Conservation (phyloP, 1,140 invertebrate genomes). For the Caenorhabditis elegans region DNA sequence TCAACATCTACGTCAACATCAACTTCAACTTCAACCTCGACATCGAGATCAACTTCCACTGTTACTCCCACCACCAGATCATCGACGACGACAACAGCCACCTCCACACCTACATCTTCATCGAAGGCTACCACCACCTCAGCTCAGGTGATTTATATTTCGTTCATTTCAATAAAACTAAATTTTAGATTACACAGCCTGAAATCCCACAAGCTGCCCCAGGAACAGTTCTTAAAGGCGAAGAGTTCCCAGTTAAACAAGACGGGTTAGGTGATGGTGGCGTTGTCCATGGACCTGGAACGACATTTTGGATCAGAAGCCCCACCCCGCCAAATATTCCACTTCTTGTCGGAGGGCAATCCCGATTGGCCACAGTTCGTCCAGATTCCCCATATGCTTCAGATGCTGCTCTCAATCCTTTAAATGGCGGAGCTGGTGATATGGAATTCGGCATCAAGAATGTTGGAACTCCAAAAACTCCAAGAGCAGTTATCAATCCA, state of each 20-base stretch:
- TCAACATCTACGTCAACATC: neutral
- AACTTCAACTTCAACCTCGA: neutral
- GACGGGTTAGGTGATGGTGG: neutral
- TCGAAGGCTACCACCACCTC: neutral
- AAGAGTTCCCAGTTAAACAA: neutral
- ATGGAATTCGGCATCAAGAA: neutral
- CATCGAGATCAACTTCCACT: neutral
- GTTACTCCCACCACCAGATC: neutral
- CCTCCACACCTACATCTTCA: neutral
- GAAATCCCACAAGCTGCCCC: too few species aligned
- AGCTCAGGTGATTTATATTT: too few species aligned
- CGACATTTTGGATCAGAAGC: slow-evolving; percentile 10
- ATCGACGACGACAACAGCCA: slow-evolving; percentile 71
- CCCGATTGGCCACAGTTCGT: neutral
- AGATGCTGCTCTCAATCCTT: neutral
- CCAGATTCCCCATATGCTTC: neutral
- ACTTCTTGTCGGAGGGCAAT: too few species aligned
- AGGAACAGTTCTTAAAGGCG: neutral
- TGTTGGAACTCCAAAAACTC: neutral
- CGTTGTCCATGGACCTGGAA: neutral
- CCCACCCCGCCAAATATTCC: neutral
- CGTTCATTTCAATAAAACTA: too few species aligned
- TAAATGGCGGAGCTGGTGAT: neutral
- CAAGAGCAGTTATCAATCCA: neutral
- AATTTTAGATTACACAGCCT: too few species aligned